A percentile compares a stretch with the other conserved stretches of the same genome.
These are phyloP conservation scores for Streptopelia turtur DNA, from an alignment of 2,797 vertebrate genomes.

Conservation along the genomic window DNA sequence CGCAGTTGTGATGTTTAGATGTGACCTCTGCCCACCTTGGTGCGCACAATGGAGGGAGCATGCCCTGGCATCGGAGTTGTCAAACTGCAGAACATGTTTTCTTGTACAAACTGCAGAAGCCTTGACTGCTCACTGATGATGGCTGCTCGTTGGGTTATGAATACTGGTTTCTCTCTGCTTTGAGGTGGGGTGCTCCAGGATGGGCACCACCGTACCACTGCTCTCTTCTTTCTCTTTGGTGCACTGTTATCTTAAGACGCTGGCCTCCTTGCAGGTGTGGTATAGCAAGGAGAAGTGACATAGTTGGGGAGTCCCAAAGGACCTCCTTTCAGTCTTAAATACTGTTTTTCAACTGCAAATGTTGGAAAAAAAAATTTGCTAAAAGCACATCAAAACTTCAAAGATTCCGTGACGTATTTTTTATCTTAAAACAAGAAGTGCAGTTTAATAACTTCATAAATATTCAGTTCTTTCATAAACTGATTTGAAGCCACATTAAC, in stretches of 20 bases:
- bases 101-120: background rate
- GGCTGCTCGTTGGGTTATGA: background rate
- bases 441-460: background rate
- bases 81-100: background rate
- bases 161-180: background rate
- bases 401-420: background rate
- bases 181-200: background rate
- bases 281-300: background rate
- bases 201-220: accelerated
- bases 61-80: accelerated
- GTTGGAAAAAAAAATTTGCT: background rate
- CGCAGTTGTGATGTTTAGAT: accelerated
- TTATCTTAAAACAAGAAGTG: background rate
- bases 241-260: background rate
- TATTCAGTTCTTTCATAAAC: background rate
- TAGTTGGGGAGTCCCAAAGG: background rate
- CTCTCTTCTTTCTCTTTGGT: background rate
- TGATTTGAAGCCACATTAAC: background rate
- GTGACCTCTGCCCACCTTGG: accelerated
- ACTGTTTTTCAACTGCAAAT: background rate
- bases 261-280: background rate
- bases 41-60: accelerated
- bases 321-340: background rate
- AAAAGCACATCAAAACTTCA: background rate
- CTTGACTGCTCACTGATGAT: background rate